These are phyloP conservation scores for Glomeris maerens DNA, from an alignment of 1,140 invertebrate genomes.

Conservation along the genomic window DNA sequence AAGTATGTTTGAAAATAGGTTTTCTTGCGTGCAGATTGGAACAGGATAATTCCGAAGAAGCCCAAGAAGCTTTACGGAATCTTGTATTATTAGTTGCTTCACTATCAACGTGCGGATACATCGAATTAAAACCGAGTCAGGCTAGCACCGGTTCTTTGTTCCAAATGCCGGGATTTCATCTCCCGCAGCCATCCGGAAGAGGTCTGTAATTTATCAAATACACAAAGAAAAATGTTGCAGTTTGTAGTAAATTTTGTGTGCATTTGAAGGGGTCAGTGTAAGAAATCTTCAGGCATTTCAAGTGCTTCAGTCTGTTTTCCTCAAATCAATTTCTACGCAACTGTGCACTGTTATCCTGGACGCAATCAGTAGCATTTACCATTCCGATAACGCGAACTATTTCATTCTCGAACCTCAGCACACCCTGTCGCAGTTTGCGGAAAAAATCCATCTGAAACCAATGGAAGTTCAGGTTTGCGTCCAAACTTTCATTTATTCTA, in stretches of 20 bases:
- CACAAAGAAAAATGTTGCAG: background rate
- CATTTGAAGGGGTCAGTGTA: slow-evolving; percentile 47
- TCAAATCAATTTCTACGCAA: slow-evolving; percentile 68
- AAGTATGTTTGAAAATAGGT: slow-evolving; percentile 12
- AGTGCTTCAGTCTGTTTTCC: slow-evolving; percentile 84
- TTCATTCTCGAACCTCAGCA: slow-evolving; percentile 95
- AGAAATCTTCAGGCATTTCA: slow-evolving; percentile 90
- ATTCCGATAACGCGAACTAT: slow-evolving; percentile 96
- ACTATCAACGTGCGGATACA: slow-evolving; percentile 81
- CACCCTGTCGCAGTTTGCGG: slow-evolving; percentile 87
- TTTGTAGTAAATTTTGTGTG: background rate
- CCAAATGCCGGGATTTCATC: slow-evolving; percentile 77
- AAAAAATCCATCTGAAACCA: slow-evolving; percentile 82
- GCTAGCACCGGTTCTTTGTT: slow-evolving; percentile 69
- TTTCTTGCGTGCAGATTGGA: slow-evolving; percentile 45
- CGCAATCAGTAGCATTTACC: slow-evolving; percentile 89
- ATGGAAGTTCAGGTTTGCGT: slow-evolving; percentile 60
- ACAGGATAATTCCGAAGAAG: slow-evolving; percentile 57
- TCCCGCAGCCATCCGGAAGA: slow-evolving; percentile 76
- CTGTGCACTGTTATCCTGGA: slow-evolving; percentile 83
- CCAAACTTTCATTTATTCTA: background rate
- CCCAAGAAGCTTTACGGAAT: slow-evolving; percentile 78
- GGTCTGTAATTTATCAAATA: slow-evolving; percentile 38
- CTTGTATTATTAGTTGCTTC: slow-evolving; percentile 84
- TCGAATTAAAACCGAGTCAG: slow-evolving; percentile 49